A percentile compares a stretch with the other conserved stretches of the same genome.
phyloP scores from a whole-genome alignment of 2,888 invertebrate genomes.

The Chrysotoxum bicinctum region DNA sequence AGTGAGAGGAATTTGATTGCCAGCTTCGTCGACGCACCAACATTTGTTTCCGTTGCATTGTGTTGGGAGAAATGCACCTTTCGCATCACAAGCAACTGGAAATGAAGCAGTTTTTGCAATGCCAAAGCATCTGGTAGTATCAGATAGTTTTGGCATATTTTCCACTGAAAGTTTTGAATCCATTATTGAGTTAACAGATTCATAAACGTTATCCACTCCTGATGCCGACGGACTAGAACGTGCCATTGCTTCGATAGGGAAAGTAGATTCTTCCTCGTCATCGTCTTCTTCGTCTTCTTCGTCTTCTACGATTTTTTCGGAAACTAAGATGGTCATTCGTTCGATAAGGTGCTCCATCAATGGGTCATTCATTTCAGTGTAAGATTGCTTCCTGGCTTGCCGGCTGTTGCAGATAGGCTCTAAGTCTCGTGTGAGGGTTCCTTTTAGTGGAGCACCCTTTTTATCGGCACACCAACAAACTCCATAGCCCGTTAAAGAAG shows the following conservation, averaged over 20 bases:
- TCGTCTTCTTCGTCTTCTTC: slow-evolving; percentile 77
- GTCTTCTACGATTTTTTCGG: slow-evolving; percentile 79
- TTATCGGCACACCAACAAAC: slow-evolving; percentile 95
- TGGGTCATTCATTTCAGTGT: slow-evolving; percentile 82
- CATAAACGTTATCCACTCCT: slow-evolving; percentile 78
- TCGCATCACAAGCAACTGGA: slow-evolving; percentile 85
- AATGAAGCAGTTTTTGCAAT: slow-evolving; percentile 80
- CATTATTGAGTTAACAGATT: slow-evolving; percentile 78
- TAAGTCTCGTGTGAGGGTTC: slow-evolving; percentile 88
- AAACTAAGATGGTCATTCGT: slow-evolving; percentile 85
- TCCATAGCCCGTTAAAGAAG: slow-evolving; percentile 82
- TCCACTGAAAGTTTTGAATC: slow-evolving; percentile 80
- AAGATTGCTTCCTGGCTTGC: slow-evolving; percentile 86
- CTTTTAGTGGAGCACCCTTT: slow-evolving; percentile 90
- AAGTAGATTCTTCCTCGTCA: slow-evolving; percentile 29
- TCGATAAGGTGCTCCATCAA: slow-evolving; percentile 88
- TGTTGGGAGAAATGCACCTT: slow-evolving; percentile 88
- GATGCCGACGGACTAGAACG: slow-evolving; percentile 79
- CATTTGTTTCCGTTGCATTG: slow-evolving; percentile 89
- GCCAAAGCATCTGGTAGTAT: slow-evolving; percentile 82
- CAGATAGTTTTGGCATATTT: slow-evolving; percentile 75
- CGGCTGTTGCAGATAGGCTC: slow-evolving; percentile 91
- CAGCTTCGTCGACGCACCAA: slow-evolving; percentile 94
- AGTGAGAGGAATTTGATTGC: slow-evolving; percentile 86
- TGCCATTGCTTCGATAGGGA: slow-evolving; percentile 25